Conservation (phyloP, 2,797 vertebrate species). For the Selene dorsalis region DNA sequence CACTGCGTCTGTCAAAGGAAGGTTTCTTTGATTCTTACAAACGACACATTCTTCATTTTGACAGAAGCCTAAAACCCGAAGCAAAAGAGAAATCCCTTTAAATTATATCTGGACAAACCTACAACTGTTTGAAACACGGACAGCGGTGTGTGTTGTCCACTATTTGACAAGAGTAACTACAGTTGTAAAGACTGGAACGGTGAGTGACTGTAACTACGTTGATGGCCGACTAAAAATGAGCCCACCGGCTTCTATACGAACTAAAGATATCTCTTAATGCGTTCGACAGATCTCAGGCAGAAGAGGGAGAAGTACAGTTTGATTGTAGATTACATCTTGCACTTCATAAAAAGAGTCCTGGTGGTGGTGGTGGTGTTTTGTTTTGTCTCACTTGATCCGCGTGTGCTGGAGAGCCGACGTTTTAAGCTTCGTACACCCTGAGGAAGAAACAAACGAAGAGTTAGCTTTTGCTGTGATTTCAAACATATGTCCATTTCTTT, state of each 20-base stretch:
- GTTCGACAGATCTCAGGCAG: constrained; percentile 71
- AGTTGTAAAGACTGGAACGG: constrained; percentile 61
- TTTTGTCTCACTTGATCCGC: constrained; percentile 48
- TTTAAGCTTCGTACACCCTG: constrained; percentile 87
- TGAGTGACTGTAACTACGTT: constrained; percentile 61
- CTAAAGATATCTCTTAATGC: constrained; percentile 70
- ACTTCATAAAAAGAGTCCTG: constrained; percentile 70
- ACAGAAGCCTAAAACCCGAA: constrained; percentile 43
- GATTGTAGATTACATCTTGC: constrained; percentile 64
- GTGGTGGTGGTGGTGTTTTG: constrained; percentile 24
- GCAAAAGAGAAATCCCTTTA: constrained; percentile 45
- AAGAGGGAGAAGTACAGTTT: constrained; percentile 63
- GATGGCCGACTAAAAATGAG: constrained; percentile 50
- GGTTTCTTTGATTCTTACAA: constrained; percentile 29
- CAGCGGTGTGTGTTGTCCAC: constrained; percentile 37
- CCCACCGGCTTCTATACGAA: constrained; percentile 64
- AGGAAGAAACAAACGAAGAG: constrained; percentile 27
- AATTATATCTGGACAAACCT: constrained; percentile 47
- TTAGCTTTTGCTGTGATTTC: background rate
- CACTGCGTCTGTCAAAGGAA: constrained; percentile 36
- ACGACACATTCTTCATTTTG: constrained; percentile 34
- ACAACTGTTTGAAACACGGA: constrained; percentile 48
- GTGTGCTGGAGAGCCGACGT: constrained; percentile 18
- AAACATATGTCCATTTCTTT: background rate
- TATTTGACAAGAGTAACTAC: constrained; percentile 52